phyloP scores from a whole-genome alignment of 2,113 vertebrate genomes.

The Aphyosemion australe region DNA sequence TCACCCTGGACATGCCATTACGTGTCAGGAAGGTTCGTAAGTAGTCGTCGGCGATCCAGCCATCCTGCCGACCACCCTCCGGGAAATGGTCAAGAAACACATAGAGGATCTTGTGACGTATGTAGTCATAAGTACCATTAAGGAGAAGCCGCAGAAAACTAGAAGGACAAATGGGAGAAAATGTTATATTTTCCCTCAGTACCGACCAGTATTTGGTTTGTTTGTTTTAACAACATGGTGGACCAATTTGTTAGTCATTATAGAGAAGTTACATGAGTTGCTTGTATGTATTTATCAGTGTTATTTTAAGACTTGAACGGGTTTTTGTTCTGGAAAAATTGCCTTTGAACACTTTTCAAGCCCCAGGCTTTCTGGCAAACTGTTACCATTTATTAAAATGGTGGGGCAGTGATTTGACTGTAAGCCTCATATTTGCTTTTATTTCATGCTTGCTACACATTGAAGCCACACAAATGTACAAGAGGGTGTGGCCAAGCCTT shows the following conservation, averaged over 20 bases:
- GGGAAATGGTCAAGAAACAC: constrained; percentile 98
- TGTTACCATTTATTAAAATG: too few species aligned
- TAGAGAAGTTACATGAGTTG: too few species aligned
- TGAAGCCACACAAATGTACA: too few species aligned
- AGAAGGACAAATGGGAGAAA: neutral
- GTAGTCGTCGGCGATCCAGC: constrained; percentile 98
- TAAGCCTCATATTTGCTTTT: too few species aligned
- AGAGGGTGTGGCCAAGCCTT: too few species aligned
- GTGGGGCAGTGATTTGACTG: too few species aligned
- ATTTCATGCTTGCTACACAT: too few species aligned
- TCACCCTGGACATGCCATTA: constrained; percentile 86
- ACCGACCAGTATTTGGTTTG: neutral
- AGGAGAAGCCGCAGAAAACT: constrained; percentile 88
- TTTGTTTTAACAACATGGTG: neutral
- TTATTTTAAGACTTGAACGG: neutral
- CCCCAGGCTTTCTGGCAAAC: too few species aligned
- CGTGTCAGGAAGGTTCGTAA: constrained; percentile 92
- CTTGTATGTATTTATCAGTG: neutral
- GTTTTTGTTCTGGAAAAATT: neutral
- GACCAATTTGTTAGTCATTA: too few species aligned
- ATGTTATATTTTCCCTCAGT: neutral
- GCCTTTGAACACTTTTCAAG: too few species aligned
- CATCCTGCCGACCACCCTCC: constrained; percentile 91
- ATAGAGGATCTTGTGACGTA: constrained; percentile 93
- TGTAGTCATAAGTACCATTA: constrained; percentile 92